phyloP scores from a whole-genome alignment of 1,140 invertebrate genomes.

The Bombus terrestris region DNA sequence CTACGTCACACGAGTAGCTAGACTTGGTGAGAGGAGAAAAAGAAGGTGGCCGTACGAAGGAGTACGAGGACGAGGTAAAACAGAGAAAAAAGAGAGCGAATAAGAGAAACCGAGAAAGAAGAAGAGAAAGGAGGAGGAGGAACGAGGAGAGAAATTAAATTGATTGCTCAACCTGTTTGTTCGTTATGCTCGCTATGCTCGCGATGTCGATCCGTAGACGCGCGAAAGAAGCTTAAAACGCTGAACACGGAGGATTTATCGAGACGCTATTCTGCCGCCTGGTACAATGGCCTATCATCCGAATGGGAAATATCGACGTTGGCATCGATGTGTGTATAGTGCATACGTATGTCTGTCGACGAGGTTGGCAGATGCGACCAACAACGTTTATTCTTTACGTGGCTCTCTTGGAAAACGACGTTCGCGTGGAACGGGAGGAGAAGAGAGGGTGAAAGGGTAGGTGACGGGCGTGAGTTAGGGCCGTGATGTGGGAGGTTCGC shows the following conservation, averaged over 20 bases:
- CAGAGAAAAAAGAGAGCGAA: background rate
- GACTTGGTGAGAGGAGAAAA: background rate
- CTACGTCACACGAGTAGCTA: slow-evolving; percentile 67
- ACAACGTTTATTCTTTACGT: background rate
- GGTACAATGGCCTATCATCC: slow-evolving; percentile 18
- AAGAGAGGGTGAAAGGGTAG: background rate
- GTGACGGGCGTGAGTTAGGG: slow-evolving; percentile 14
- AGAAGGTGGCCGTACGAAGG: background rate
- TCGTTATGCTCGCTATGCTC: slow-evolving; percentile 62
- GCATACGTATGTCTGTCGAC: background rate
- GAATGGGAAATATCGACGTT: slow-evolving; percentile 29
- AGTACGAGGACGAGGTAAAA: slow-evolving; percentile 3
- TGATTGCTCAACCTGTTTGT: slow-evolving; percentile 76
- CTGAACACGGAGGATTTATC: slow-evolving; percentile 33
- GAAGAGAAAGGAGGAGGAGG: too few relatives aligned
- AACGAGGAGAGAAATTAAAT: slow-evolving; percentile 71
- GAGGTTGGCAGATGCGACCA: background rate
- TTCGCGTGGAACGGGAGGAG: background rate
- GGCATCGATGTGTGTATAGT: background rate
- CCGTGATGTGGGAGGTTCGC: slow-evolving; percentile 46
- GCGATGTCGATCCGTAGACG: slow-evolving; percentile 28
- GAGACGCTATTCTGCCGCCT: background rate
- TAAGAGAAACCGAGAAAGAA: background rate
- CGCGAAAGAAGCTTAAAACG: slow-evolving; percentile 41
- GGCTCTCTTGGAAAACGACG: slow-evolving; percentile 1